Base-by-base conservation (phyloP, 1,140 invertebrate species). In the Yoshiicerus persimilis region DNA sequence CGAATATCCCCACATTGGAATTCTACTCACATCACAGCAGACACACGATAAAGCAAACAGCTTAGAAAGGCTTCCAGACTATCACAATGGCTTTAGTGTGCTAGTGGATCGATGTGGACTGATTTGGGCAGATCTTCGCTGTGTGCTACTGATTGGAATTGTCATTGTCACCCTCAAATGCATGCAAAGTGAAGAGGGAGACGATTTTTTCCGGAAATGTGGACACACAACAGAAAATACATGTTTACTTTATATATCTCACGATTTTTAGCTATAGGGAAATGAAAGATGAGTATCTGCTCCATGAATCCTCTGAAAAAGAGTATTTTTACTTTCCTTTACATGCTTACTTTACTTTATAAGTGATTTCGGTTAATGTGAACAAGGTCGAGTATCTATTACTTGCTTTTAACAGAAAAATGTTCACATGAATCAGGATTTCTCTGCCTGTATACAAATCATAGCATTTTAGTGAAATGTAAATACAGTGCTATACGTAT, bases 21-120 rank as follows among this genome's bases (percentile, higher is more conserved):
- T 89, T 89, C 89, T 39, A 5, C 64, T 89, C 89, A n/a, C n/a
- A n/a, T n/a, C n/a, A n/a, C n/a, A n/a, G n/a, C n/a, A 89, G 56
- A 87, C 62, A 34, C 66, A 80, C 32, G 30, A 75, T 56, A 84
- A 41, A 47, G 41, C 38, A 84, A 86, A 62, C 84, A 86, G 32
- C 84, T 62, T 86, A 36, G 27, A 13, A 86, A 66, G 16, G 47
- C 83, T 84, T 84, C 83, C 39, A 38, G n/a, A 56, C 32, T 34
- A 27, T 86, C 47, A 86, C 56, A 62, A 62, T 86, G 84, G 84
- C 41, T 80, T 80, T 34, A 32, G n/a, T 38, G 16, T 34, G 30
- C 13, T 80, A 23, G 32, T 80, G 16, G 75, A 80, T 80, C 75
- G 75, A 80, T 80, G 20, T 80, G 75, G 75, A 13, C 34, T 80